phyloP scores from a whole-genome alignment of 2,113 vertebrate genomes.

The Misgurnus mizolepis region DNA sequence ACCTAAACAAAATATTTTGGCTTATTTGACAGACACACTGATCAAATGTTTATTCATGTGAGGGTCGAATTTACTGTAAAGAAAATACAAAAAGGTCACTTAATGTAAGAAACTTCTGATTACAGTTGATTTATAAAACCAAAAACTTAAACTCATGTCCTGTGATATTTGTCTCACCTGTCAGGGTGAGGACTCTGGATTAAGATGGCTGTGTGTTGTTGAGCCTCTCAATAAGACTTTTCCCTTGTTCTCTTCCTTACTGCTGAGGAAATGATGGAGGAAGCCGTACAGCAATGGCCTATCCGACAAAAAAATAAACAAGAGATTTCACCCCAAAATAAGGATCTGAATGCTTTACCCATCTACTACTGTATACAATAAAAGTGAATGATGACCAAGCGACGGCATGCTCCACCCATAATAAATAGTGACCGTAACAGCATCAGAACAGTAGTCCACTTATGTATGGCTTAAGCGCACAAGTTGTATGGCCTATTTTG shows the following conservation, averaged over 20 bases:
- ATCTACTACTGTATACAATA: too few relatives aligned
- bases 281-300: constrained; percentile 93
- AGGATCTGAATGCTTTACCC: too few relatives aligned
- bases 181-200: constrained; percentile 57
- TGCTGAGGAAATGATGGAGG: constrained; percentile 82
- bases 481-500: too few relatives aligned
- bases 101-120: background rate
- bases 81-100: background rate
- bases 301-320: background rate
- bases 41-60: background rate
- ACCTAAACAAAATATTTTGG: background rate
- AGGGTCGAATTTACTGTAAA: background rate
- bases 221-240: constrained; percentile 67
- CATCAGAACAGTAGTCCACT: too few relatives aligned
- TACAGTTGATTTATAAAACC: background rate
- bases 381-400: too few relatives aligned
- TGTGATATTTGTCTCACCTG: constrained; percentile 44
- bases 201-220: constrained; percentile 41
- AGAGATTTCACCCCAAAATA: too few relatives aligned
- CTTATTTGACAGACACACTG: background rate
- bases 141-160: constrained; percentile 47
- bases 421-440: too few relatives aligned
- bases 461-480: too few relatives aligned
- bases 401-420: too few relatives aligned
- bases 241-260: constrained; percentile 65